Evolutionary conservation across 2,113 vertebrate genomes (phyloP), one percentile per base, ranked within the genome.

Genomic region (Hyla sarda): DNA sequence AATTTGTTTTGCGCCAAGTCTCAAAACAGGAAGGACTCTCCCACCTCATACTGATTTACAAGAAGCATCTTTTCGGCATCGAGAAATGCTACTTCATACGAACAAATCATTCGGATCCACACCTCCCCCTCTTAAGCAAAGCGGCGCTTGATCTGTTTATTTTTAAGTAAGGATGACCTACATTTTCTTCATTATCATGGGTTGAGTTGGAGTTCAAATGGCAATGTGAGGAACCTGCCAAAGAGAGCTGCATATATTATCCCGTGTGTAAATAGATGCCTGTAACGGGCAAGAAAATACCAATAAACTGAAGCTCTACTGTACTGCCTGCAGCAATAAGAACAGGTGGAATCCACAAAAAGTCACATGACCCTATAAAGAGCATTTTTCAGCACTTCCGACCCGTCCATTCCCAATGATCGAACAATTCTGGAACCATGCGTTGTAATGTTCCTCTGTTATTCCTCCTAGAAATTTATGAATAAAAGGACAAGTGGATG

Each of bases 11-110:
- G 74, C 32, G 60, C 75, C 75, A 80, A 79, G 62, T 78, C 50
- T 79, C 69, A 80, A 86, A 86, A 67, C 83, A 86, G 84, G 75
- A 86, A 85, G 84, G 73, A 56, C 75, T 86, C 76, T 81, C 76
- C 84, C 76, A 80, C 65, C 62, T 80, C 60, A 69, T 37, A 80
- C 34, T 45, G 60, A 50, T 79, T 80, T 79, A 41, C 37, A 73
- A 80, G 76, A n/a, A 69, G 50, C 67, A 86, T 62, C 60, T 72
- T 23, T 67, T 25, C 80, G 84, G 84, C 75, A 79, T 69, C 19
- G 7, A 71, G 52, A 86, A 73, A 50, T 5, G 17, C 54, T 65
- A 30, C 48, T 83, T 30, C 28, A 32, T 69, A 32, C 37, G 7
- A 45, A 84, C 28, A 83, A 19, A 10, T 69, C 21, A 72, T 28